Percentiles rank a stretch among this genome's conserved stretches.
These are phyloP conservation scores for Thamnaconus septentrionalis DNA, from an alignment of 2,113 vertebrate genomes.

Conservation along the genomic window DNA sequence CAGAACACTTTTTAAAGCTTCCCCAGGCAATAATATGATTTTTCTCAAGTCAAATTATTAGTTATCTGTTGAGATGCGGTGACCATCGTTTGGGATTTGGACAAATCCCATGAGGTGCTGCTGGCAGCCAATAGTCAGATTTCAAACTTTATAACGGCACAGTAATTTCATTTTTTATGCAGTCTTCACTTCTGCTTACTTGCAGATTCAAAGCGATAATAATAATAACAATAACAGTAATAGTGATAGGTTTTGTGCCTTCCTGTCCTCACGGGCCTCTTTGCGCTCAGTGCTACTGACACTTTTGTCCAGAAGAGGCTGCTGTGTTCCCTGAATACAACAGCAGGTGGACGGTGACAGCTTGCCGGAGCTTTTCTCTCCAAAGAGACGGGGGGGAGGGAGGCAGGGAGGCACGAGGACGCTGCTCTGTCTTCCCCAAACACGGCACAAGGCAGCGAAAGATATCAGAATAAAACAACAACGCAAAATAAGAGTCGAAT, in stretches of 20 bases:
- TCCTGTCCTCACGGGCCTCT: neutral
- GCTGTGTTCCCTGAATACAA: conserved; percentile 67
- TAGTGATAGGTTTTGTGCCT: conserved; percentile 29
- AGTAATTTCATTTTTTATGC: conserved; percentile 28
- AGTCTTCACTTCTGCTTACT: conserved; percentile 28
- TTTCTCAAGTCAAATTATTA: conserved; percentile 59
- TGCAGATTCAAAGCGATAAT: neutral
- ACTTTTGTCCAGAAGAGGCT: conserved; percentile 70
- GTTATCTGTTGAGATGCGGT: conserved; percentile 43
- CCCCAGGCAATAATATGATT: conserved; percentile 65
- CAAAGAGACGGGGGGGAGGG: no score
- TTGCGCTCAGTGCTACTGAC: conserved; percentile 31
- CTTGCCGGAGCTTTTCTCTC: no score
- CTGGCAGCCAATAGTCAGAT: conserved; percentile 27
- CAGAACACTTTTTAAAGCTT: conserved; percentile 67
- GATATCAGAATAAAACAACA: conserved; percentile 3
- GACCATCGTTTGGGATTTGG: conserved; percentile 39
- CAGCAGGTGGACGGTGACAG: conserved; percentile 4
- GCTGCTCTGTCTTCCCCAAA: neutral
- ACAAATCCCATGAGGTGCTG: conserved; percentile 40
- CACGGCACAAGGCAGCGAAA: neutral
- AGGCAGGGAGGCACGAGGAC: no score
- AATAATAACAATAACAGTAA: neutral
- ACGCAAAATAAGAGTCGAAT: neutral
- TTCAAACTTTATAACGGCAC: conserved; percentile 23